Percentiles rank a stretch among this genome's conserved stretches.
Conservation (phyloP, 92 coral and sea anemone genomes). For the Paragorgia papillata region DNA sequence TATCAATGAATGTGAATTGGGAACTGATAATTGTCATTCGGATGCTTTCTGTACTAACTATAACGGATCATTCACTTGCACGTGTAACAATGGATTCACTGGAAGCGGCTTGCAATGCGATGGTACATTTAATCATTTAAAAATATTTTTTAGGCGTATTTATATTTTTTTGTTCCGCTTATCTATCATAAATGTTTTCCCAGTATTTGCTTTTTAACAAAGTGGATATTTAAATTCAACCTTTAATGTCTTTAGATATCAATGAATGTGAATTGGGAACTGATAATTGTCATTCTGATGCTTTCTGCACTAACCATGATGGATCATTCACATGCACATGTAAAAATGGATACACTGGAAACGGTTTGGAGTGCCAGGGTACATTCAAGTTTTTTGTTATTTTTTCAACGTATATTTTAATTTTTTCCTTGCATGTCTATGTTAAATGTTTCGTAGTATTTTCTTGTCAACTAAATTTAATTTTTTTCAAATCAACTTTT, state of each 20-base stretch:
- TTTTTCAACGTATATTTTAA: too few relatives aligned
- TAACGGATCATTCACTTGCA: constrained; percentile 64
- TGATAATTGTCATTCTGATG: constrained; percentile 75
- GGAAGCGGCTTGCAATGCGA: constrained; percentile 55
- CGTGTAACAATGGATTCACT: constrained; percentile 72
- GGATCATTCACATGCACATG: constrained; percentile 81
- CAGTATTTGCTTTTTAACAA: too few relatives aligned
- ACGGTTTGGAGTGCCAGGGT: constrained; percentile 73
- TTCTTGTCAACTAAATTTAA: too few relatives aligned
- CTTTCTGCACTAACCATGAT: constrained; percentile 72
- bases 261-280: constrained; percentile 65
- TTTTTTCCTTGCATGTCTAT: too few relatives aligned
- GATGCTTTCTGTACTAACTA: constrained; percentile 77
- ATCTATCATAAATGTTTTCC: too few relatives aligned
- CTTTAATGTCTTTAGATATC: too few relatives aligned
- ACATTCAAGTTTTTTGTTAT: too few relatives aligned
- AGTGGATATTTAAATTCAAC: too few relatives aligned
- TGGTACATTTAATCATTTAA: background rate
- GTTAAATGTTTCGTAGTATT: too few relatives aligned
- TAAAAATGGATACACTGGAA: constrained; percentile 68
- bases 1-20: constrained; percentile 72
- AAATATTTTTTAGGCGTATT: too few relatives aligned
- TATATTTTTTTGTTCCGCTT: too few relatives aligned
- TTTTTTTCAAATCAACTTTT: too few relatives aligned
- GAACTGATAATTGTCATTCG: constrained; percentile 69